Evolutionary conservation across 2,888 invertebrate genomes (phyloP), one percentile per base, ranked within the genome.

Genomic region (Carterocephalus palaemon): DNA sequence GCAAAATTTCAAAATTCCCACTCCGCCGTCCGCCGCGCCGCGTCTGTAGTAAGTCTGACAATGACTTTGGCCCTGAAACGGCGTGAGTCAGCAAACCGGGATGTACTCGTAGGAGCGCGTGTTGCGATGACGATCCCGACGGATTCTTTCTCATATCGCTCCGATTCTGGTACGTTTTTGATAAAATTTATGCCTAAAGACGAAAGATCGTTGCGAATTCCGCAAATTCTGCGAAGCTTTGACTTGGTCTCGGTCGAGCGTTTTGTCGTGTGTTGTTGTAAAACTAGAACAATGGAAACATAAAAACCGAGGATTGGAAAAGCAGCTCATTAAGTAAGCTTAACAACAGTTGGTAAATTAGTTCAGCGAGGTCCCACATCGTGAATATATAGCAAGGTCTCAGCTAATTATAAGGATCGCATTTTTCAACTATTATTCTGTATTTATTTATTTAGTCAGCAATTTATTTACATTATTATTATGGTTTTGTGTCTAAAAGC

Each of bases 11-110:
- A 86, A 86, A 72, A 75, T 68, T 61, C 67, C 54, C 68, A 60
- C 62, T n/a, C n/a, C n/a, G n/a, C n/a, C n/a, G n/a, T n/a, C n/a
- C n/a, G n/a, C n/a, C n/a, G n/a, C n/a, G n/a, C n/a, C n/a, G n/a
- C 69, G 84, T 85, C 85, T 85, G 84, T 85, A 83, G 85, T 82
- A 76, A 60, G 85, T 85, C 85, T 81, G 70, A 74, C 70, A 71
- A 70, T 62, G 61, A 64, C 46, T 43, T 36, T 37, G 45, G 31
- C 36, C 45, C 38, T 45, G 48, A 46, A 29, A 52, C 47, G 49
- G 51, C 49, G 70, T 78, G 81, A 81, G 67, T 82, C 82, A 80
- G 49, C 49, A 53, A 53, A 57, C 50, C 64, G 59, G 54, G 60
- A 59, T n/a, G n/a, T n/a, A n/a, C n/a, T n/a, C n/a, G n/a, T 56